phyloP scores from a whole-genome alignment of 2,797 vertebrate species.

The Pantherophis alleghaniensis region DNA sequence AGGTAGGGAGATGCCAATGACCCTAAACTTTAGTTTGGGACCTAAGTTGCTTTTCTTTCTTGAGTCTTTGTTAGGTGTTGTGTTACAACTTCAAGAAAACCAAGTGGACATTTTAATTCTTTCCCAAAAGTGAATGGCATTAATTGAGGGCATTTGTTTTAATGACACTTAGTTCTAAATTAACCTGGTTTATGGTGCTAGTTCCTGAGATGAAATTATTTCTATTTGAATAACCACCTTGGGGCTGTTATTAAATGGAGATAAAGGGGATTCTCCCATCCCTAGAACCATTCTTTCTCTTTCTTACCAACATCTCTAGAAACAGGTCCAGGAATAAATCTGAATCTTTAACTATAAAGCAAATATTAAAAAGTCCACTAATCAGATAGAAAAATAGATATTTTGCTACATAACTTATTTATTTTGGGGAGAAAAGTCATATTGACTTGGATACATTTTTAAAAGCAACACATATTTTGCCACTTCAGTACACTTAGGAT shows the following conservation, averaged over 20 bases:
- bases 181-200: not conserved
- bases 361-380: slow-evolving; percentile 1
- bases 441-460: not conserved
- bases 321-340: not conserved
- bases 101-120: not conserved
- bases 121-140: not conserved
- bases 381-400: not conserved
- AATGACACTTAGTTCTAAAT: not conserved
- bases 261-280: not conserved
- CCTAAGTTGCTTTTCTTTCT: not conserved
- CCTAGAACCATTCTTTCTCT: not conserved
- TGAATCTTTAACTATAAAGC: slow-evolving; percentile 22
- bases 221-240: not conserved
- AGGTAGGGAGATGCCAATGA: not conserved
- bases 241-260: not conserved
- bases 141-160: not conserved
- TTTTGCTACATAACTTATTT: not conserved
- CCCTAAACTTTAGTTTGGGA: not conserved
- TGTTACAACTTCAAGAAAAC: not conserved
- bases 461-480: not conserved
- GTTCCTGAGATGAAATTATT: not conserved
- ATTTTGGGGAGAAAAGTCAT: not conserved
- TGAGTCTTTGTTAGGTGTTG: not conserved
- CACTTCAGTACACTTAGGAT: not conserved
- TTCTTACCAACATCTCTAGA: not conserved